A percentile compares a stretch with the other conserved stretches of the same genome.
These are phyloP conservation scores for Callyntrura sp. DNA, from an alignment of 2,888 invertebrate species.

Conservation along the genomic window DNA sequence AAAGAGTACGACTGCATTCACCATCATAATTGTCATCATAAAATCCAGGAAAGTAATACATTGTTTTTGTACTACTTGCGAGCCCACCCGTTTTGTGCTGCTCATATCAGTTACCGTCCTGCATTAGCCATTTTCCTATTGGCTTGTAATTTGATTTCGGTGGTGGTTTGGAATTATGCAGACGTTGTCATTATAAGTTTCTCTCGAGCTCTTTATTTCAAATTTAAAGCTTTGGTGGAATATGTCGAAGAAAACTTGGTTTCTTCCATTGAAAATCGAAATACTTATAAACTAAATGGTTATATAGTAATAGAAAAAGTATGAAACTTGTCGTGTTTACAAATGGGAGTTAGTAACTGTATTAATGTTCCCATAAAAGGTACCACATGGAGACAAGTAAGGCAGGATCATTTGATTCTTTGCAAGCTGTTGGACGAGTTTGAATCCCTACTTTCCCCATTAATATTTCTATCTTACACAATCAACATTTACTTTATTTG, in stretches of 20 bases:
- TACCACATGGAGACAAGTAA: conserved; percentile 77
- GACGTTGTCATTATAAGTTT: conserved; percentile 77
- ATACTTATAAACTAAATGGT: not conserved
- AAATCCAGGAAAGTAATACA: not conserved
- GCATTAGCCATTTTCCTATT: conserved; percentile 65
- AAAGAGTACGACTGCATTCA: too few relatives aligned
- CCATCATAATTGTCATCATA: too few relatives aligned
- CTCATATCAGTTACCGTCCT: conserved; percentile 62
- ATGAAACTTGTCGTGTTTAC: too few relatives aligned
- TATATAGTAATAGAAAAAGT: too few relatives aligned
- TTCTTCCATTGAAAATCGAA: not conserved
- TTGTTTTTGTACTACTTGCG: conserved; percentile 78
- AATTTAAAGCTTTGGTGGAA: conserved; percentile 75
- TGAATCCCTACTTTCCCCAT: conserved; percentile 79
- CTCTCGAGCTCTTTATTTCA: conserved; percentile 78
- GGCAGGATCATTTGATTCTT: conserved; percentile 79
- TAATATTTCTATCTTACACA: conserved; percentile 80
- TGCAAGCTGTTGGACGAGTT: conserved; percentile 79
- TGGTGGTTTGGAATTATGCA: conserved; percentile 70
- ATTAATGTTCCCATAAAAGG: conserved; percentile 5
- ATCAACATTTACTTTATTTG: conserved; percentile 79
- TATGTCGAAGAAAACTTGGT: not conserved
- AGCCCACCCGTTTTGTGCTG: conserved; percentile 76
- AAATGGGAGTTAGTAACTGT: not conserved
- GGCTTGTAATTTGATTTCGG: conserved; percentile 61